phyloP scores from a whole-genome alignment of 2,797 vertebrate genomes.

The Aotus griseimembra region DNA sequence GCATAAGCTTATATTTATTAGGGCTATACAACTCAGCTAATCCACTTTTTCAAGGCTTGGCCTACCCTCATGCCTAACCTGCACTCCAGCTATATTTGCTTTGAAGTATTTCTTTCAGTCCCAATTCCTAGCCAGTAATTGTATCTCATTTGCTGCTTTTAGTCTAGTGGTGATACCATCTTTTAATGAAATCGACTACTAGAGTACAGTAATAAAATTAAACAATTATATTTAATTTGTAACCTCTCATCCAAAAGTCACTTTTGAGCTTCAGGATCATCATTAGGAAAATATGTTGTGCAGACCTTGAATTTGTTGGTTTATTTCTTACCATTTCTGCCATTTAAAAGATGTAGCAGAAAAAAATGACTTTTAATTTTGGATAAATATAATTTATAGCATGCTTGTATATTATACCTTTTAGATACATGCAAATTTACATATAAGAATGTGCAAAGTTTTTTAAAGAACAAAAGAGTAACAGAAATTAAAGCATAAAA shows the following conservation, averaged over 20 bases:
- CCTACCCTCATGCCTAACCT: background rate
- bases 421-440: background rate
- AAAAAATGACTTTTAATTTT: slow-evolving; percentile 25
- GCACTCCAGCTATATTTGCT: background rate
- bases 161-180: background rate
- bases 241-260: slow-evolving; percentile 19
- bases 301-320: background rate
- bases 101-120: background rate
- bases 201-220: background rate
- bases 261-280: background rate
- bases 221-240: background rate
- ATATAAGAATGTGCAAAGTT: background rate
- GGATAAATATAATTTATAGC: background rate
- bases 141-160: background rate
- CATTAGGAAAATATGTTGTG: background rate
- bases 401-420: background rate
- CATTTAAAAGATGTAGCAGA: background rate
- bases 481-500: no score
- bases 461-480: no score
- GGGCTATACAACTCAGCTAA: background rate
- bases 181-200: background rate
- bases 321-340: background rate
- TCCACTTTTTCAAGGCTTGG: background rate
- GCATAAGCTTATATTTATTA: background rate
- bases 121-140: background rate